Conservation (phyloP, 2,113 vertebrate species). For the Eretmochelys imbricata region DNA sequence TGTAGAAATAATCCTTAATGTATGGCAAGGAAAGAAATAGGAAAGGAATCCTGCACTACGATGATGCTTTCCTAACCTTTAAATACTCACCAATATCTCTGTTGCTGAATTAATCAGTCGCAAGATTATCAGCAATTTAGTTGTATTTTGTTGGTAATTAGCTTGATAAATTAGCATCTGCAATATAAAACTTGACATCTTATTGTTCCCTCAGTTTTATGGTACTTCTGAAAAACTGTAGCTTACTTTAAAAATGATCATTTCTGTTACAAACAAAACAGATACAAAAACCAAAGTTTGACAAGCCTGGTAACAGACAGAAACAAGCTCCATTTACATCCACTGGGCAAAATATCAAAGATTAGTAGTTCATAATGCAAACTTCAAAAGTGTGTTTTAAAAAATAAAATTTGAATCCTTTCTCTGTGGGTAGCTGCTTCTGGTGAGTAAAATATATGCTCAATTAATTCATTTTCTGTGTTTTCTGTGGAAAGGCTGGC, state of each 20-base stretch:
- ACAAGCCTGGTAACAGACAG: slow-evolving; percentile 69
- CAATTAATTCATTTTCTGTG: slow-evolving; percentile 64
- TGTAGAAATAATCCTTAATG: slow-evolving; percentile 50
- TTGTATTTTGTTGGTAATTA: slow-evolving; percentile 84
- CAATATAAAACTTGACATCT: slow-evolving; percentile 82
- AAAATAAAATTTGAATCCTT: slow-evolving; percentile 70
- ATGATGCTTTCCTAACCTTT: slow-evolving; percentile 73
- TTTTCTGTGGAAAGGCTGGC: slow-evolving; percentile 56
- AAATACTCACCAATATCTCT: slow-evolving; percentile 77
- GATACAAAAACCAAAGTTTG: slow-evolving; percentile 78
- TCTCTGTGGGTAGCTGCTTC: slow-evolving; percentile 71
- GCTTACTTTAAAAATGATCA: slow-evolving; percentile 75
- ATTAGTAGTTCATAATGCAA: slow-evolving; percentile 65
- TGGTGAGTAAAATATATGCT: slow-evolving; percentile 61
- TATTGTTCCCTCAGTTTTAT: slow-evolving; percentile 80
- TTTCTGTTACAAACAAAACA: slow-evolving; percentile 74
- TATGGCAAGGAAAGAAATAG: slow-evolving; percentile 55
- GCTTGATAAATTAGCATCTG: slow-evolving; percentile 85
- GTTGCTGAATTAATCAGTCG: slow-evolving; percentile 80
- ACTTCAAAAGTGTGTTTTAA: slow-evolving; percentile 75
- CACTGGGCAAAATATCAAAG: slow-evolving; percentile 80
- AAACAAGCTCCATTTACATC: slow-evolving; percentile 70
- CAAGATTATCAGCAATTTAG: slow-evolving; percentile 83
- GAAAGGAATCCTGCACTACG: slow-evolving; percentile 49
- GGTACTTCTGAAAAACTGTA: slow-evolving; percentile 72